Base-by-base conservation (phyloP, 2,888 invertebrate species). In the Spatulosminthurus flaviceps region DNA sequence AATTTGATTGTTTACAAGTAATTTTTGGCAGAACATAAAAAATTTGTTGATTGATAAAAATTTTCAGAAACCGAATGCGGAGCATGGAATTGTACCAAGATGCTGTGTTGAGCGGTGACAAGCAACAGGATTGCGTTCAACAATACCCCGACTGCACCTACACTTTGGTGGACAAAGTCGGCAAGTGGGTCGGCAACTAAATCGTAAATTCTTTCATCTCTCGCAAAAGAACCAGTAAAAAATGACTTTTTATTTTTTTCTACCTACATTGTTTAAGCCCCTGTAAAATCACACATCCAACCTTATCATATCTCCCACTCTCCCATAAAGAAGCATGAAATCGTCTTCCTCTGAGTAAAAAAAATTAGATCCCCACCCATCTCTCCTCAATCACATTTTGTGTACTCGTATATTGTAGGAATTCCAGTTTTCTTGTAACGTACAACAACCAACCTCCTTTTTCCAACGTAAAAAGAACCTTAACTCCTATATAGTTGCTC, bases 71-170 rank as follows among this genome's bases (percentile, higher is more conserved):
- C 81, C 85, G 84, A 83, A 85, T 85, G 85, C 83, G 85, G 79
- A 83, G 83, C 84, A 85, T 85, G 85, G 85, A 85, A 82, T 83
- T 85, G 83, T 85, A 85, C 85, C 83, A 85, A 83, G 85, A 85
- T 79, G 85, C 85, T 77, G 85, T 85, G 66, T 77, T 81, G 77
- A 81, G 81, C 79, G 85, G 85, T 71, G 85, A 85, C 81, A 84
- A 83, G 78, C 82, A 84, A 79, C 83, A 85, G 43, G 85, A 85
- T 77, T 85, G 85, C 77, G 82, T 81, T 76, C 74, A 77, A 29
- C 79, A 72, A 77, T 85, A 80, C 83, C 84, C 85, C 26, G 85
- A 85, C 82, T 85, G 85, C 81, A 85, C 85, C 79, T 85, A 85
- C 85, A 85, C 85, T 73, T 82, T 85, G 81, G 85, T 85, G 66